Conservation (phyloP, 2,113 vertebrate genomes). For the Benthochromis sp. region DNA sequence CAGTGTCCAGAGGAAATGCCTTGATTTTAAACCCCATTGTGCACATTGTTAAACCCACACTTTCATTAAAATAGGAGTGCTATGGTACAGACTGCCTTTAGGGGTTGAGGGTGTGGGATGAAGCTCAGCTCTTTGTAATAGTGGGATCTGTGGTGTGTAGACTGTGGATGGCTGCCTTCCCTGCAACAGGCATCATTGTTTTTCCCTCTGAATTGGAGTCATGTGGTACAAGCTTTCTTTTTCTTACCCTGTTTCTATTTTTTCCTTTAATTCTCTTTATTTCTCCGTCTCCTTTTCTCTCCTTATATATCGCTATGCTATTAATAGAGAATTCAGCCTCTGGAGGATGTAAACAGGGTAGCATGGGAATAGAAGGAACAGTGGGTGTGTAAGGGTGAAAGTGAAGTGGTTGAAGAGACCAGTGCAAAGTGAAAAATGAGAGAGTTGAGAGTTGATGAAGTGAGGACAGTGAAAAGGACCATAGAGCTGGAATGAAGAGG, state of each 20-base stretch:
- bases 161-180: slow-evolving; percentile 6
- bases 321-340: slow-evolving; percentile 46
- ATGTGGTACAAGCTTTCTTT: neutral
- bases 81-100: slow-evolving; percentile 28
- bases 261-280: neutral
- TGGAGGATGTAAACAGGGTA: slow-evolving; percentile 24
- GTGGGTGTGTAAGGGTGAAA: neutral
- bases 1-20: slow-evolving; percentile 40
- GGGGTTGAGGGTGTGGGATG: slow-evolving; percentile 36
- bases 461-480: neutral
- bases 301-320: slow-evolving; percentile 14
- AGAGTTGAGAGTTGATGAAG: neutral
- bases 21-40: slow-evolving; percentile 53
- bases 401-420: neutral
- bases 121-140: slow-evolving; percentile 35
- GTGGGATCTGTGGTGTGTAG: slow-evolving; percentile 10
- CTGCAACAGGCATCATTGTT: slow-evolving; percentile 40
- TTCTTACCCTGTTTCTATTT: neutral
- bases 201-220: neutral
- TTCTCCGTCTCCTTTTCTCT: neutral
- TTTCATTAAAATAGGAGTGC: slow-evolving; percentile 47
- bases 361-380: neutral
- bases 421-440: neutral
- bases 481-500: neutral
- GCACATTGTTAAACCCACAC: slow-evolving; percentile 58